Percentiles rank a stretch among this genome's conserved stretches.
Evolutionary conservation across 2,888 invertebrate species (phyloP).

Genomic region (Patella pellucida): DNA sequence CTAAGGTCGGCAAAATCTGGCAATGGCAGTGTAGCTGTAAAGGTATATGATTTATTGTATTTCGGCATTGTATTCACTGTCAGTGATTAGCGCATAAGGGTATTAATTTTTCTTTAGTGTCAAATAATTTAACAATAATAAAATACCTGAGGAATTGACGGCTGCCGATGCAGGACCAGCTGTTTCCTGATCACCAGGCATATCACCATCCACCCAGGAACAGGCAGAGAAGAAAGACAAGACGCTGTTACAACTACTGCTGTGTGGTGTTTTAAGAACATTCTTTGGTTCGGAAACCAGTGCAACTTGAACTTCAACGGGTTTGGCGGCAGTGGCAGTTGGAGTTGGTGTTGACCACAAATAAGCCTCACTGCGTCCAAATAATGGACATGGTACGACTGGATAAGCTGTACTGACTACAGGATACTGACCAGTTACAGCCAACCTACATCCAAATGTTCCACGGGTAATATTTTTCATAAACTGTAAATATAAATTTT

Average conservation of each 20-base stretch:
- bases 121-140: too few species aligned
- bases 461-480: neutral
- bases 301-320: neutral
- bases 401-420: neutral
- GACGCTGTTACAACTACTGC: neutral
- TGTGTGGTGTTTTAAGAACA: neutral
- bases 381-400: neutral
- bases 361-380: neutral
- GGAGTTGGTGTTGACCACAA: neutral
- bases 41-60: neutral
- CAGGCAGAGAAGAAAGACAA: neutral
- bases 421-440: neutral
- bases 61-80: too few species aligned
- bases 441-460: neutral
- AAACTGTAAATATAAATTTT: too few species aligned
- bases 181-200: neutral
- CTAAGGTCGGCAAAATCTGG: constrained; percentile 20
- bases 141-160: neutral
- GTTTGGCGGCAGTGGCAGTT: neutral
- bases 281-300: neutral
- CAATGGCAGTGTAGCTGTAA: neutral
- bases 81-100: too few species aligned
- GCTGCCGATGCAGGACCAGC: neutral
- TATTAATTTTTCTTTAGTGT: too few species aligned
- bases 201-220: neutral